Evolutionary conservation across 2,888 invertebrate genomes (phyloP), one percentile per base, ranked within the genome.

Genomic region (Acrocera orbiculus): DNA sequence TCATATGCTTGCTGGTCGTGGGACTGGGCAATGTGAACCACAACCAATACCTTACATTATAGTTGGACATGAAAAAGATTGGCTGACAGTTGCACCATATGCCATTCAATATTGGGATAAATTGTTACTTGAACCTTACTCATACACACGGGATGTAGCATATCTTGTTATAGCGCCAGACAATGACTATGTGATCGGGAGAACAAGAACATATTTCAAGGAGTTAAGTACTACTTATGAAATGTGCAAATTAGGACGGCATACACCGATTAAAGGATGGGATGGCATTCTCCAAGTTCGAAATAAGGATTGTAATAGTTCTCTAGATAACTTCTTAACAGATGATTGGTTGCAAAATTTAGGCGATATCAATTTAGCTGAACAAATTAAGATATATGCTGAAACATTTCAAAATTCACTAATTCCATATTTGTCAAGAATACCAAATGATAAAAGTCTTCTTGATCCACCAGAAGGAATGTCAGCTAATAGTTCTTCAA

Each of bases 51-150:
- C 95, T 15, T 82, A 87, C 4, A 67, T 95, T 28, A 74, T 93
- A 35, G 89, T 92, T 25, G 93, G 93, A 2, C 83, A 86, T 61
- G 95, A 95, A 52, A 80, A 86, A 49, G 95, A 96, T 53, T 90
- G 92, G 85, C 64, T 95, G 28, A 79, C 89, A 5, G 64, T 93
- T 25, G 85, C 93, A n/a, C 95, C 95, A 0, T 83, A 89, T 55
- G 85, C 92, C 30, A 68, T 95, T 26, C 77, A 83, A 39, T 89
- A 85, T 56, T 96, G 96, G 96, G 96, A 98, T 57, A 81, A 89
- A 49, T 67, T 96, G n/a, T 64, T 86, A n/a, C 64, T 98, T 9
- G 95, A 96, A 56, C 98, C 98, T 0, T 93, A 90, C 57, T 82
- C 92, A n/a, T 85, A 86, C 52, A 72, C 87, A 5, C 69, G 95